Conservation (phyloP, 2,797 vertebrate genomes). For the Rhinatrema bivittatum region DNA sequence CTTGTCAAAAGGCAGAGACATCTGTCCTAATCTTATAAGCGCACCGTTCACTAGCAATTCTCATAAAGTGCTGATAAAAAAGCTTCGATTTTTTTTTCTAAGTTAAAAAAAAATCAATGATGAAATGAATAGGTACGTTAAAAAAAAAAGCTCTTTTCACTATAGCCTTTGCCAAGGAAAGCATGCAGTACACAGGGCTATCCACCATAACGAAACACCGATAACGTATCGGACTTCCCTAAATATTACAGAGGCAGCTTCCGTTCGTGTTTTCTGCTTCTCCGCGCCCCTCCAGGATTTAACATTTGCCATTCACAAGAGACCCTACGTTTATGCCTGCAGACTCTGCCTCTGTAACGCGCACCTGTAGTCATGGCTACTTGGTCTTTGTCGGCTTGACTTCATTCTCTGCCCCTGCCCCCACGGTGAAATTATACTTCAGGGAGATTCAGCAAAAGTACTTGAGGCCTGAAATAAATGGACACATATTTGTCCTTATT, state of each 20-base stretch:
- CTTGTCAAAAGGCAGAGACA: not conserved
- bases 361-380: not conserved
- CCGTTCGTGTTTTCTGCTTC: no score
- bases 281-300: no score
- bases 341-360: not conserved
- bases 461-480: not conserved
- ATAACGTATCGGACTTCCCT: no score
- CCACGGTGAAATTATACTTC: slow-evolving; percentile 5
- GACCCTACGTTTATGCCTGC: no score
- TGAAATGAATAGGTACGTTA: not conserved
- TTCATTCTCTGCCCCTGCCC: not conserved
- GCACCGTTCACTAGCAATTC: no score
- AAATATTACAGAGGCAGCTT: no score
- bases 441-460: slow-evolving; percentile 9
- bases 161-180: not conserved
- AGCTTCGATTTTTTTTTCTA: not conserved
- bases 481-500: slow-evolving; percentile 1
- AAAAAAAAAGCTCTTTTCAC: not conserved
- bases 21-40: no score
- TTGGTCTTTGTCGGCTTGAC: slow-evolving; percentile 15
- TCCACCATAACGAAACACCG: no score
- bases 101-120: not conserved
- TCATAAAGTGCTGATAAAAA: no score
- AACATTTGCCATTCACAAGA: no score
- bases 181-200: no score